Percentiles rank a stretch among this genome's conserved stretches.
phyloP scores from a whole-genome alignment of 2,888 invertebrate genomes.

The Mimas tiliae region DNA sequence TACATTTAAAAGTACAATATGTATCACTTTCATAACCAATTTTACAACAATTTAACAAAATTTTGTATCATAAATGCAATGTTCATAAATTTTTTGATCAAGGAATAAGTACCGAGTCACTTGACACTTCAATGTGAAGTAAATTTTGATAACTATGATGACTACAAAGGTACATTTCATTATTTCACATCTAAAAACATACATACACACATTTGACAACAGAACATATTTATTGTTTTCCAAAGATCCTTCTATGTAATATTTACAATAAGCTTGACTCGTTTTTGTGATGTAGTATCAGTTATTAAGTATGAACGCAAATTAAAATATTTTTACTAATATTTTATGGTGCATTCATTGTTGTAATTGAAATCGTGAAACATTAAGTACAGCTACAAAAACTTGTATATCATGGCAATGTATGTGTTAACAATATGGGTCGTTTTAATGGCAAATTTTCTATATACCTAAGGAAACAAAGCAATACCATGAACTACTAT shows the following conservation, averaged over 20 bases:
- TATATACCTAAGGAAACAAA: conserved; percentile 11
- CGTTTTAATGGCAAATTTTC: conserved; percentile 6
- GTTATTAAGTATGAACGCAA: conserved; percentile 10
- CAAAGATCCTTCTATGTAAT: neutral
- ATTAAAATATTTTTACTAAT: conserved; percentile 2
- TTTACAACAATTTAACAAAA: conserved; percentile 11
- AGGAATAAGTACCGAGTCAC: conserved; percentile 23
- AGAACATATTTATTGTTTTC: conserved; percentile 1
- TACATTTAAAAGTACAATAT: neutral
- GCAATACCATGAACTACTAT: conserved; percentile 33
- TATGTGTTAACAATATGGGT: neutral
- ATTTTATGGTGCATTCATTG: neutral
- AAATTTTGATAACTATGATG: conserved; percentile 24
- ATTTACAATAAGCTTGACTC: conserved; percentile 7
- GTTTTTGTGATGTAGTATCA: conserved; percentile 5
- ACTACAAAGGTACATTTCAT: conserved; percentile 5
- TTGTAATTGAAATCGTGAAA: neutral
- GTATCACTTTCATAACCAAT: neutral
- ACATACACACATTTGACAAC: neutral
- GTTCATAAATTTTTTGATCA: conserved; percentile 29
- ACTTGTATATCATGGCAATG: conserved; percentile 3
- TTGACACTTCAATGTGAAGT: conserved; percentile 50
- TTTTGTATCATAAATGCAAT: conserved; percentile 45
- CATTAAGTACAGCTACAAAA: conserved; percentile 10
- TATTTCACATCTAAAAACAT: conserved; percentile 8